Evolutionary conservation across 2,113 vertebrate genomes (phyloP), one percentile per base, ranked within the genome.

Genomic region (Heliornis fulica): DNA sequence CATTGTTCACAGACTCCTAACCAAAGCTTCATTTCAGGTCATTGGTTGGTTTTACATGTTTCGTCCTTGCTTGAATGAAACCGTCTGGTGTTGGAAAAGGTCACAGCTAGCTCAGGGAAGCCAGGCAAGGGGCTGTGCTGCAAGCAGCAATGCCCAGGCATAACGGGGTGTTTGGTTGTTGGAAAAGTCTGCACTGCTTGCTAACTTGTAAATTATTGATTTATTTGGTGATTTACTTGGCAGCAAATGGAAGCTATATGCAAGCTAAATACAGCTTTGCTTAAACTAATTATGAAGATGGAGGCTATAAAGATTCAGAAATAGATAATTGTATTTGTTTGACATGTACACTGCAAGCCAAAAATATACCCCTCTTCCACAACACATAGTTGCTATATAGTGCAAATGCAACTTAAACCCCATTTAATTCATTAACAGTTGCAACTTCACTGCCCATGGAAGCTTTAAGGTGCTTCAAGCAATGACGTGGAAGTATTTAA

Each of bases 1-100:
- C 88, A 51, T 95, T 93, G 95, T 84, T 96, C 80, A 90, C 51
- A 56, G 48, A 36, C 59, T 94, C 84, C 95, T 97, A 97, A 96
- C 96, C 96, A 96, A 96, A 97, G 57, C 77, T 95, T 94, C 93
- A 56, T 96, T 97, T 94, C 1, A 2, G 88, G 96, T 88, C 94
- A 70, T 96, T 96, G 91, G 96, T 96, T 83, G 91, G 75, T 96
- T 97, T 97, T 97, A 94, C 93, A 94, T 43, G 76, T 94, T 51
- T 89, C 45, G 69, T 82, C 56, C 68, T 95, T 96, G 95, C 96
- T 94, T 79, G 87, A 95, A 80, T 96, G 89, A 93, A 95, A 94
- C 86, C 82, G 94, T 64, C 77, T 93, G 54, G 31, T 81, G 69
- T 6, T 92, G 64, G 66, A 87, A 93, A 81, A 26, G 56, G 68